Base-by-base conservation (phyloP, 23 tunicate species). In the Aplidium turbinatum region DNA sequence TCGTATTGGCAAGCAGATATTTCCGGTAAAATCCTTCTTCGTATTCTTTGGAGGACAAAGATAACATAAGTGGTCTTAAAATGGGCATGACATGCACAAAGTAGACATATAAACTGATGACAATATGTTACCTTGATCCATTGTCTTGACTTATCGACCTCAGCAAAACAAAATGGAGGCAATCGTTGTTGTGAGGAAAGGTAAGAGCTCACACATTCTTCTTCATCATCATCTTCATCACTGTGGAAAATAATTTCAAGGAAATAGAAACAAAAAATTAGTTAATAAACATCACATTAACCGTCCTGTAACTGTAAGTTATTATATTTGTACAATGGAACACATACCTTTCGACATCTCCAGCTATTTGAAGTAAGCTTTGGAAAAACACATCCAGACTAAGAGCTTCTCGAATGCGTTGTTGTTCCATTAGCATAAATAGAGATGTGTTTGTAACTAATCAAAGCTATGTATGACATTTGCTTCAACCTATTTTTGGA, bases 71-170 rank as follows among this genome's bases (percentile, higher is more conserved):
- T n/a, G n/a, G n/a, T n/a, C n/a, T n/a, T n/a, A n/a, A n/a, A n/a
- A n/a, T n/a, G n/a, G n/a, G n/a, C n/a, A n/a, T n/a, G n/a, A n/a
- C n/a, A n/a, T n/a, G n/a, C n/a, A n/a, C n/a, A n/a, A n/a, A n/a
- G n/a, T n/a, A n/a, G n/a, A n/a, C n/a, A n/a, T n/a, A n/a, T n/a
- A n/a, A n/a, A n/a, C n/a, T n/a, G n/a, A n/a, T n/a, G n/a, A n/a
- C n/a, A n/a, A n/a, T n/a, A n/a, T n/a, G n/a, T n/a, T 5, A 65
- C 72, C 72, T 65, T 65, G 2, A 65, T 65, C 72, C 72, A 65
- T 21, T 65, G 22, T 38, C 72, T 36, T 35, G 50, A 30, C 5
- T 65, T 23, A 11, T 65, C 72, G 9, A 65, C 13, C 19, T 65
- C 72, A 65, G 3, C 16, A 38, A 35, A 35, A 65, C 50, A 65